phyloP scores from a whole-genome alignment of 2,113 vertebrate genomes.

The Symphodus melops region DNA sequence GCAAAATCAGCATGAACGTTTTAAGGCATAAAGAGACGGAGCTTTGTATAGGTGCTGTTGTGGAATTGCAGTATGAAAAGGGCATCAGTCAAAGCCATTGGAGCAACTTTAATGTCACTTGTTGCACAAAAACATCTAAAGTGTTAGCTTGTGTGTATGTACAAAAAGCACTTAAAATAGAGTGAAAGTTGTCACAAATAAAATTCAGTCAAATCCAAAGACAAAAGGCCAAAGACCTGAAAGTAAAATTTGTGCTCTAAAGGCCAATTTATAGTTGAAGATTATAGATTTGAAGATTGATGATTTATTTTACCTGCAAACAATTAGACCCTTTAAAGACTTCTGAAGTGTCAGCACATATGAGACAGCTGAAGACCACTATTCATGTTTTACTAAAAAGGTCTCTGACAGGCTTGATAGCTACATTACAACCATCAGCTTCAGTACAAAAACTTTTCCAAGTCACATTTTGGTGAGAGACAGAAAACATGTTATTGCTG shows the following conservation, averaged over 20 bases:
- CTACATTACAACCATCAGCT: background rate
- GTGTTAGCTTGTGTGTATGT: background rate
- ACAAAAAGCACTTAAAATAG: background rate
- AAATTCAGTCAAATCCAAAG: no score
- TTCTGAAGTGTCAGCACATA: no score
- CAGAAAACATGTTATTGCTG: constrained; percentile 43
- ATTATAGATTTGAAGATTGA: no score
- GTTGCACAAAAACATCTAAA: background rate
- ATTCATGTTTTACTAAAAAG: no score
- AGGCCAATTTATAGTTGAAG: background rate
- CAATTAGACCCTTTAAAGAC: background rate
- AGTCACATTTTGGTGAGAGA: constrained; percentile 16
- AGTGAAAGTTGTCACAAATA: background rate
- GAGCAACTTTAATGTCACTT: background rate
- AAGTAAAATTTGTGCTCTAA: background rate
- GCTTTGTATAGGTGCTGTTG: no score
- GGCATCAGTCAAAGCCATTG: background rate
- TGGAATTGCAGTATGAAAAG: no score
- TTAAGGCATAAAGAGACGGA: no score
- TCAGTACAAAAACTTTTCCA: background rate
- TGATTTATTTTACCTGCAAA: background rate
- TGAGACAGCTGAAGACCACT: background rate
- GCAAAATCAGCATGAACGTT: no score
- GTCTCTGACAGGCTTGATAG: background rate
- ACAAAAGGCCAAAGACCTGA: background rate